A percentile compares a stretch with the other conserved stretches of the same genome.
These are phyloP conservation scores for rabbit (Oryctolagus cuniculus) DNA, from an alignment of 2,113 vertebrate species.

Conservation along the genomic window DNA sequence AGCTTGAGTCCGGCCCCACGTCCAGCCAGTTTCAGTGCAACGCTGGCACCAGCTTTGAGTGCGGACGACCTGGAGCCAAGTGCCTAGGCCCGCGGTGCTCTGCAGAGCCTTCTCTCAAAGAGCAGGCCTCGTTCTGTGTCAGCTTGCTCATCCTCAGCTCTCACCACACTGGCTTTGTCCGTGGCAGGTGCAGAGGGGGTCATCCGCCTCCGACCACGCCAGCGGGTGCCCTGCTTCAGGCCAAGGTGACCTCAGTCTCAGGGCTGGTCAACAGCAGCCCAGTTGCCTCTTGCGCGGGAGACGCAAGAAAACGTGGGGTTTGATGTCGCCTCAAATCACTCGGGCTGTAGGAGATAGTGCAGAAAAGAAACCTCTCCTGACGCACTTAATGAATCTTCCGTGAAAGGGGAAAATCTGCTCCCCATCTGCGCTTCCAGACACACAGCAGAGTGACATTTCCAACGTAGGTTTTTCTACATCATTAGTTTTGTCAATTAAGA, in stretches of 20 bases:
- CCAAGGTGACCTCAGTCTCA: not conserved
- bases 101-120: not conserved
- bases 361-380: slow-evolving; percentile 48
- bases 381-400: slow-evolving; percentile 76
- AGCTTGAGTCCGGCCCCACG: not conserved
- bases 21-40: not conserved
- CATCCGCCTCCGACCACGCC: too few species aligned
- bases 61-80: not conserved
- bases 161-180: rapidly evolving
- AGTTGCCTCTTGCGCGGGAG: not conserved
- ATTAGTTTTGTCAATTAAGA: slow-evolving; percentile 75
- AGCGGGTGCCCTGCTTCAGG: not conserved
- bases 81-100: not conserved
- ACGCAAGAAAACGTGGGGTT: not conserved
- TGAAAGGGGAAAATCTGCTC: slow-evolving; percentile 78
- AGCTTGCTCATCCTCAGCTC: not conserved
- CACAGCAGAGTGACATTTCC: slow-evolving; percentile 77
- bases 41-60: not conserved
- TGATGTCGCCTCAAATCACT: slow-evolving; percentile 19
- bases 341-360: slow-evolving; percentile 39
- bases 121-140: not conserved
- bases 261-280: not conserved
- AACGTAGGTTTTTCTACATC: slow-evolving; percentile 76
- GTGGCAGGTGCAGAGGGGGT: not conserved
- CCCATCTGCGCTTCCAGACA: slow-evolving; percentile 79